Conservation (phyloP, 2,888 invertebrate species). For the Lasioglossum leucozonium region DNA sequence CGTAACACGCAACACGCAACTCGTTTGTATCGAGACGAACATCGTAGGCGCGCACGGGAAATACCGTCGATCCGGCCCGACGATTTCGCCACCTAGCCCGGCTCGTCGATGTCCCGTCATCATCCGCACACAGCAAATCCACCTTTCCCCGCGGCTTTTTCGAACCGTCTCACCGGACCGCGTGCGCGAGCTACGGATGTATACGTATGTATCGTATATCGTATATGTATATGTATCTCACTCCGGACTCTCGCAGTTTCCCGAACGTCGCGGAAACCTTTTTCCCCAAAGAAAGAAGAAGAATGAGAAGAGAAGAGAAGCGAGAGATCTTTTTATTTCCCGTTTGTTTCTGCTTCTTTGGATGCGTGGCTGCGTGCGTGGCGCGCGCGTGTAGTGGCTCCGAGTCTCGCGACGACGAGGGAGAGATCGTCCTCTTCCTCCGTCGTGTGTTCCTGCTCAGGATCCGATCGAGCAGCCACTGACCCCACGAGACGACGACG, state of each 20-base stretch:
- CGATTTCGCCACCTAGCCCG: constrained; percentile 37
- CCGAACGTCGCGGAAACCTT: neutral
- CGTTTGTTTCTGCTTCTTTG: constrained; percentile 17
- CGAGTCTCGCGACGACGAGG: constrained; percentile 53
- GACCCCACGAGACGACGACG: constrained; percentile 73
- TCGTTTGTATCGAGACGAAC: neutral
- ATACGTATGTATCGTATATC: too few species aligned
- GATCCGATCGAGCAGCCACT: constrained; percentile 79
- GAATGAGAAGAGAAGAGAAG: neutral
- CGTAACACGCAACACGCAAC: neutral
- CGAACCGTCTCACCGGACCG: constrained; percentile 8
- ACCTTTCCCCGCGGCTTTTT: constrained; percentile 33
- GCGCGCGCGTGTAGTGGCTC: constrained; percentile 51
- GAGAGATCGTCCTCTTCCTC: constrained; percentile 66
- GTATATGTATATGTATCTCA: neutral
- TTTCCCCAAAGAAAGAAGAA: neutral
- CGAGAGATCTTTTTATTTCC: constrained; percentile 7
- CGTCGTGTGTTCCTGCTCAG: constrained; percentile 74
- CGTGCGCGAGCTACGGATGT: neutral
- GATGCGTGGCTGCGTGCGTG: constrained; percentile 59
- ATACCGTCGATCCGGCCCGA: constrained; percentile 27
- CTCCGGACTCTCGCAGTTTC: constrained; percentile 11
- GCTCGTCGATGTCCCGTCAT: constrained; percentile 38
- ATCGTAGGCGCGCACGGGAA: constrained; percentile 13
- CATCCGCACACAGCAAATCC: constrained; percentile 13